These are phyloP conservation scores for Nymphalis c-album DNA, from an alignment of 2,888 invertebrate species.

Conservation along the genomic window DNA sequence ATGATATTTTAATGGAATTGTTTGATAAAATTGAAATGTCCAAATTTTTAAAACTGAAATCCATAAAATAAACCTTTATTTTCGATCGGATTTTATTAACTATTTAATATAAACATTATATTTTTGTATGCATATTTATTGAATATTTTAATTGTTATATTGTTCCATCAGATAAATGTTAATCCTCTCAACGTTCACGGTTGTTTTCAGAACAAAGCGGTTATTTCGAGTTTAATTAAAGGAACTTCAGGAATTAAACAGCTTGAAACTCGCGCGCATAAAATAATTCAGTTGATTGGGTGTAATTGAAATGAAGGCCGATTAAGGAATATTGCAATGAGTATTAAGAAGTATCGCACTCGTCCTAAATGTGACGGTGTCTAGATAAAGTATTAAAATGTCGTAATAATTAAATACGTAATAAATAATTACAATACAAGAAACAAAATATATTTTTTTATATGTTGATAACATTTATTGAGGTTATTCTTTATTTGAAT, in stretches of 20 bases:
- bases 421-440: background rate
- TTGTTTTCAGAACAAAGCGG: constrained; percentile 16
- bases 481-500: background rate
- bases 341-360: constrained; percentile 44
- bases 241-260: constrained; percentile 24
- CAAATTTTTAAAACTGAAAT: no score
- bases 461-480: no score
- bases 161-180: constrained; percentile 11
- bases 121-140: background rate
- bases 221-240: constrained; percentile 24
- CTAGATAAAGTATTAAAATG: constrained; percentile 1
- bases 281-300: constrained; percentile 51
- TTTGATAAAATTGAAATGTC: no score
- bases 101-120: no score
- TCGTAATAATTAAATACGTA: background rate
- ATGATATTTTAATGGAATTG: no score
- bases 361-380: constrained; percentile 41
- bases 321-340: constrained; percentile 50
- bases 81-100: no score
- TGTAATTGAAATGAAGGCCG: constrained; percentile 62
- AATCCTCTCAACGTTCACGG: background rate
- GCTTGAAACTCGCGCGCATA: constrained; percentile 18
- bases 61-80: no score
- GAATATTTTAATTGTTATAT: background rate
- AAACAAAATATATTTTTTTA: no score